These are phyloP conservation scores for Steinernema hermaphroditum DNA, from an alignment of 2,888 invertebrate species.

Conservation along the genomic window DNA sequence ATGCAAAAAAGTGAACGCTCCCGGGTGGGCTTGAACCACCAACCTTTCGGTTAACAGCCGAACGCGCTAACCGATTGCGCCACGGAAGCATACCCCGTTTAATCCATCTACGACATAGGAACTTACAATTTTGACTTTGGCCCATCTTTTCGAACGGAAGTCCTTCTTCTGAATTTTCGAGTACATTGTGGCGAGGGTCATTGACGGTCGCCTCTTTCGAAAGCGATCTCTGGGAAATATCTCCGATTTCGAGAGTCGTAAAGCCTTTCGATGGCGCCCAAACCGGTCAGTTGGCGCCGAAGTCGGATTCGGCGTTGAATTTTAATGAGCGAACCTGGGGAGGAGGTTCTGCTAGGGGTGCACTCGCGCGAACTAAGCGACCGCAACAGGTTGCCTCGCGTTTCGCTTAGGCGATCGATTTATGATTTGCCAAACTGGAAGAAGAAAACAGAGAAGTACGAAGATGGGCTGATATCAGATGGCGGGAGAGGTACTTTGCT, in stretches of 20 bases:
- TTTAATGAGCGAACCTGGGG: not conserved
- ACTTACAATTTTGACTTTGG: slow-evolving; percentile 8
- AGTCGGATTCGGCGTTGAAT: not conserved
- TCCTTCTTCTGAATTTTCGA: not conserved
- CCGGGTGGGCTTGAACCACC: slow-evolving; percentile 62
- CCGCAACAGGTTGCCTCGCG: too few species aligned
- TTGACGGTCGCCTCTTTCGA: not conserved
- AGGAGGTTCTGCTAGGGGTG: too few species aligned
- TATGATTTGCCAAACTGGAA: slow-evolving; percentile 4
- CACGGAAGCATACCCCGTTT: slow-evolving; percentile 13
- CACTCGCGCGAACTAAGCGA: too few species aligned
- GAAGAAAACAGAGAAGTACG: not conserved
- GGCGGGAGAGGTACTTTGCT: too few species aligned
- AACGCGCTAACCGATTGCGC: slow-evolving; percentile 57
- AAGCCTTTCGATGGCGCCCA: not conserved
- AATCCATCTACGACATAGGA: not conserved
- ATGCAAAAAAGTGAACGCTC: not conserved
- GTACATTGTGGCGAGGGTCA: not conserved
- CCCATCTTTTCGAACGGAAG: not conserved
- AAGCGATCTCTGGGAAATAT: not conserved
- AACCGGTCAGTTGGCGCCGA: not conserved
- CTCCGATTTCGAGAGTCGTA: not conserved
- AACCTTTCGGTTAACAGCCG: slow-evolving; percentile 65
- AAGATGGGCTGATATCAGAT: too few species aligned
- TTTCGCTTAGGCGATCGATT: not conserved